Evolutionary conservation across 2,113 vertebrate genomes (phyloP).

Genomic region (Ceyx margarethae): DNA sequence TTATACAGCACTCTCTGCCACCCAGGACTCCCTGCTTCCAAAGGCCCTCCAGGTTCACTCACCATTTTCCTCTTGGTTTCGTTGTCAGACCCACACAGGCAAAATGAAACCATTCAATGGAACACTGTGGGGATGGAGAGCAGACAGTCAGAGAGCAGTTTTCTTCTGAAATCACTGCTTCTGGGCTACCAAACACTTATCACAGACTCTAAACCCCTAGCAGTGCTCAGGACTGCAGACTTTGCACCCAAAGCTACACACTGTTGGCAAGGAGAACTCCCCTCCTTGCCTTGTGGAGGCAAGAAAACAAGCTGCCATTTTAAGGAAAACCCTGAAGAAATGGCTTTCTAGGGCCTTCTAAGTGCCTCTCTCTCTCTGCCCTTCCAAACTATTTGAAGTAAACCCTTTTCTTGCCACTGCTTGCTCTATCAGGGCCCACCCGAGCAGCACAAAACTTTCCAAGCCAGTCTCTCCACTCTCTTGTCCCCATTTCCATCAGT

Average conservation of each 20-base stretch:
- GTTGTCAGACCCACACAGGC: slow-evolving; percentile 95
- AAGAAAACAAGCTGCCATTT: background rate
- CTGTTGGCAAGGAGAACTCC: background rate
- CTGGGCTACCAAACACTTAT: background rate
- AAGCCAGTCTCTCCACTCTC: background rate
- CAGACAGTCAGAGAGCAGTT: background rate
- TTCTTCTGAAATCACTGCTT: background rate
- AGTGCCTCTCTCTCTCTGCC: background rate
- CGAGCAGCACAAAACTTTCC: background rate
- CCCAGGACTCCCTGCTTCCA: background rate
- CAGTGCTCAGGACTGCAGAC: background rate
- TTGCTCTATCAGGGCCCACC: background rate
- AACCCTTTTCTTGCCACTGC: background rate
- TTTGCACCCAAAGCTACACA: background rate
- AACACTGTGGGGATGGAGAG: slow-evolving; percentile 81
- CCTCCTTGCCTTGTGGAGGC: background rate
- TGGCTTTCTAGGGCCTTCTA: too few relatives aligned
- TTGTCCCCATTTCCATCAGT: background rate
- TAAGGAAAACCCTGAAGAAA: background rate
- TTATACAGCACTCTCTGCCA: background rate
- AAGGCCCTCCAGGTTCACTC: slow-evolving; percentile 51
- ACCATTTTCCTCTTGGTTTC: slow-evolving; percentile 99
- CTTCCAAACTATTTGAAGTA: background rate
- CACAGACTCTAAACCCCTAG: background rate
- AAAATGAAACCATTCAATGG: slow-evolving; percentile 99